Evolutionary conservation across 2,113 vertebrate genomes (phyloP).

Genomic region (Serilophus lunatus): DNA sequence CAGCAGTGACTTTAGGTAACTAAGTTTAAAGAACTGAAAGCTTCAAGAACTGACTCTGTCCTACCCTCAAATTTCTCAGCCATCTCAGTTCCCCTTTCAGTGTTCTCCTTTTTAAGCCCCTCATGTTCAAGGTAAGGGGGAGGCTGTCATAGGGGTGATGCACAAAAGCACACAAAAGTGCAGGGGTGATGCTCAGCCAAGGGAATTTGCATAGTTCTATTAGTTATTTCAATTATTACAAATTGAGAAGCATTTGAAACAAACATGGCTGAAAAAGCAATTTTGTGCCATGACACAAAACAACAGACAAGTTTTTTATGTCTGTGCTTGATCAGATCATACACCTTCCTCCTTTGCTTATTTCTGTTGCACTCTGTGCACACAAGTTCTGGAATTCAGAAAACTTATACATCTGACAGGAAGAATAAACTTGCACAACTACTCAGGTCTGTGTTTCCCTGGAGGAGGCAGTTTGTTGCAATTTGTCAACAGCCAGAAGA

Average conservation of each 20-base stretch:
- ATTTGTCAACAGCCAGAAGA: constrained; percentile 66
- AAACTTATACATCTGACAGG: constrained; percentile 42
- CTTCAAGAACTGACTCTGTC: background rate
- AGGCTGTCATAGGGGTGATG: background rate
- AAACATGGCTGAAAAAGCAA: background rate
- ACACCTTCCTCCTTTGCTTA: background rate
- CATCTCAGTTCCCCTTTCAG: background rate
- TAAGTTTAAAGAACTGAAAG: background rate
- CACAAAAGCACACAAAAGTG: no score
- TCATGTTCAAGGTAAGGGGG: background rate
- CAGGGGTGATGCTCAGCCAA: fast-evolving
- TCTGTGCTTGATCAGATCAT: background rate
- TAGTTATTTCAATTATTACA: background rate
- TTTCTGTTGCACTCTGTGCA: background rate
- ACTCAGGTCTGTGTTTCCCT: constrained; percentile 46
- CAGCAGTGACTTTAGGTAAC: background rate
- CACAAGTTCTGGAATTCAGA: background rate
- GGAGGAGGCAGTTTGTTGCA: constrained; percentile 45
- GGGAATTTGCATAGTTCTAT: background rate
- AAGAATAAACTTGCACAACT: constrained; percentile 19
- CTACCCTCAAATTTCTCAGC: background rate
- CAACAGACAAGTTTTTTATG: background rate
- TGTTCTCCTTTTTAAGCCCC: background rate
- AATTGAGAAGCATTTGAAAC: background rate
- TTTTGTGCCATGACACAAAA: background rate